Conservation (phyloP, 2,888 invertebrate genomes). For the Drosophila koepferae region DNA sequence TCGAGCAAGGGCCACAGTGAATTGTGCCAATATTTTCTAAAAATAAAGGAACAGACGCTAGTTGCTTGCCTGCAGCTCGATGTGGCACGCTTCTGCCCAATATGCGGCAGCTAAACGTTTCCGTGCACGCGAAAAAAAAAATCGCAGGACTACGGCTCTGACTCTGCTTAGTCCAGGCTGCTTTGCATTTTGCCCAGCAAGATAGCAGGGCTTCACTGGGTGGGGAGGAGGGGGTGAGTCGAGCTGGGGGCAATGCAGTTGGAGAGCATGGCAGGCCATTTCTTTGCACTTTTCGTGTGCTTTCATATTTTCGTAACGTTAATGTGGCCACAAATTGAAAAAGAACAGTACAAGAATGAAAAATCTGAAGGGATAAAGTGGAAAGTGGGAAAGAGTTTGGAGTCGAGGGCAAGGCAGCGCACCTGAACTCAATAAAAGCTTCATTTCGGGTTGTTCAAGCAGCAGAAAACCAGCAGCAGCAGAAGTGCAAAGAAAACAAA, state of each 20-base stretch:
- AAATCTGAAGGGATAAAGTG: slow-evolving; percentile 51
- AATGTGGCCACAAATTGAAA: slow-evolving; percentile 81
- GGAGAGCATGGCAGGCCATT: slow-evolving; percentile 60
- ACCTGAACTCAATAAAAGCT: slow-evolving; percentile 80
- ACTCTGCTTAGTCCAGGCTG: slow-evolving; percentile 26
- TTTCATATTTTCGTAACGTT: slow-evolving; percentile 79
- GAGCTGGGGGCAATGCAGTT: slow-evolving; percentile 43
- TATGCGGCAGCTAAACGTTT: slow-evolving; percentile 77
- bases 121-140: slow-evolving; percentile 72
- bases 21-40: slow-evolving; percentile 76
- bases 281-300: slow-evolving; percentile 73
- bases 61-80: slow-evolving; percentile 37
- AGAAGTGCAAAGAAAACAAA: slow-evolving; percentile 48
- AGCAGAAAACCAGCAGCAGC: slow-evolving; percentile 67
- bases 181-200: slow-evolving; percentile 44
- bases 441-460: slow-evolving; percentile 78
- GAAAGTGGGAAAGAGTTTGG: background rate
- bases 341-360: slow-evolving; percentile 49
- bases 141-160: slow-evolving; percentile 25
- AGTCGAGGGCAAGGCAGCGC: slow-evolving; percentile 38
- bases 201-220: no score
- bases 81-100: slow-evolving; percentile 56
- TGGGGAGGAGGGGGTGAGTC: no score
- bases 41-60: slow-evolving; percentile 75
- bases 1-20: slow-evolving; percentile 28